Evolutionary conservation across 64 coral and sea anemone genomes (phyloP), one percentile per base, ranked within the genome.

Genomic region (Pachyseris speciosa): DNA sequence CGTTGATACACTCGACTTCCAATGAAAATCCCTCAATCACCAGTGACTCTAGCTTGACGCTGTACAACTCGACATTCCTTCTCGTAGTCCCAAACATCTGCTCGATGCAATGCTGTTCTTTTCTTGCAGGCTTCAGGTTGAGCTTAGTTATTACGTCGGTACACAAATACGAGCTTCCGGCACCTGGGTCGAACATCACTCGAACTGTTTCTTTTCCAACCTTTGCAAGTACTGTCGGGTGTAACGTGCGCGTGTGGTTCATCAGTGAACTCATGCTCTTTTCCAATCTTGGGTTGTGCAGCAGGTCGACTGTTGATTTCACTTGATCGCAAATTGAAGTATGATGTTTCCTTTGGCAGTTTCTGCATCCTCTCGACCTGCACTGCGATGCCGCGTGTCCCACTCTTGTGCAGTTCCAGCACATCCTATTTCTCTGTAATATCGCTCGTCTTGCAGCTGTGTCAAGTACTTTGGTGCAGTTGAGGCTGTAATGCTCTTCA

Each of bases 381-480:
- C n/a, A n/a, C n/a, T n/a, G n/a, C n/a, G n/a, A n/a, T n/a, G n/a
- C n/a, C n/a, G n/a, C n/a, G n/a, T n/a, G n/a, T n/a, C n/a, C n/a
- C n/a, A n/a, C n/a, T n/a, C n/a, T n/a, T n/a, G 51, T 55, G 51
- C 51, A 55, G 51, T 55, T 55, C 30, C 19, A 33, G 83, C 49
- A 17, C 61, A 33, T 5, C 75, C 12, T 10, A 45, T 88, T 86
- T 88, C 78, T 22, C 64, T n/a, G n/a, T n/a, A n/a, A n/a, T n/a
- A n/a, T n/a, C n/a, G n/a, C n/a, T n/a, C n/a, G n/a, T n/a, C n/a
- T n/a, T 19, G n/a, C 58, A 39, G 87, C 87, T 20, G 55, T 78
- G 70, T 95, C 80, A 41, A 95, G 41, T 13, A 95, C 49, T 64
- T 86, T 53, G 4, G 58, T 79, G 15, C 93, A 95, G 40, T 91